Evolutionary conservation across 64 coral and sea anemone species (phyloP).

Genomic region (Montipora cactus): DNA sequence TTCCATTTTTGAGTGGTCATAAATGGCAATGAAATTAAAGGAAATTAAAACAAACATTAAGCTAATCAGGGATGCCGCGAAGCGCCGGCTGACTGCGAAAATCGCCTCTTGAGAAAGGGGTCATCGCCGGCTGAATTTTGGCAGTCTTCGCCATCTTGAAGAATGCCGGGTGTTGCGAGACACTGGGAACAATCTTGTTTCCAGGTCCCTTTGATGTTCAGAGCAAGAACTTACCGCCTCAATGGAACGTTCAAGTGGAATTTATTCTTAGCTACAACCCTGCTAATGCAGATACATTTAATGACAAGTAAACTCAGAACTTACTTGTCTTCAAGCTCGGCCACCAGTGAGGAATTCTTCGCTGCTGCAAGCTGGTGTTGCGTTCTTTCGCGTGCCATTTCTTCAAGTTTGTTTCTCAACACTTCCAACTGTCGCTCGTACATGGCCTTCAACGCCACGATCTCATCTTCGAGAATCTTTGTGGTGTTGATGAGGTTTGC

Average conservation of each 20-base stretch:
- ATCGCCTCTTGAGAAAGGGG: too few relatives aligned
- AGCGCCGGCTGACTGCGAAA: too few relatives aligned
- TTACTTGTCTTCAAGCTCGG: conserved; percentile 95
- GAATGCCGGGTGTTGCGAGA: too few relatives aligned
- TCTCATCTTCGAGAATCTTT: conserved; percentile 96
- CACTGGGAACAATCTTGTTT: too few relatives aligned
- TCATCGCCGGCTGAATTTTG: too few relatives aligned
- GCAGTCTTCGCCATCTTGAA: too few relatives aligned
- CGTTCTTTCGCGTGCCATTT: conserved; percentile 86
- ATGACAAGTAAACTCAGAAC: conserved; percentile 1
- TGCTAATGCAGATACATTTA: background rate
- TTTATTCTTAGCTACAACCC: too few relatives aligned
- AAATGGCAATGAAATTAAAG: background rate
- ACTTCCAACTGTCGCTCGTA: conserved; percentile 95
- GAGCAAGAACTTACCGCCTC: too few relatives aligned
- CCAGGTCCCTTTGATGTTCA: too few relatives aligned
- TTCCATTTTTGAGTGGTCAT: background rate
- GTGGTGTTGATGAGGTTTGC: conserved; percentile 90
- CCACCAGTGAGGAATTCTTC: conserved; percentile 84
- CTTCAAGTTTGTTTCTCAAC: conserved; percentile 87
- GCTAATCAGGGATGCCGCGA: too few relatives aligned
- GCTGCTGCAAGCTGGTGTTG: conserved; percentile 91
- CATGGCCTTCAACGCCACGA: conserved; percentile 87
- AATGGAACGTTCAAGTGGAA: too few relatives aligned
- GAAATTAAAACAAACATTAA: background rate